A percentile compares a stretch with the other conserved stretches of the same genome.
phyloP scores from a whole-genome alignment of 2,113 vertebrate genomes.

The Oceanodroma tethys region DNA sequence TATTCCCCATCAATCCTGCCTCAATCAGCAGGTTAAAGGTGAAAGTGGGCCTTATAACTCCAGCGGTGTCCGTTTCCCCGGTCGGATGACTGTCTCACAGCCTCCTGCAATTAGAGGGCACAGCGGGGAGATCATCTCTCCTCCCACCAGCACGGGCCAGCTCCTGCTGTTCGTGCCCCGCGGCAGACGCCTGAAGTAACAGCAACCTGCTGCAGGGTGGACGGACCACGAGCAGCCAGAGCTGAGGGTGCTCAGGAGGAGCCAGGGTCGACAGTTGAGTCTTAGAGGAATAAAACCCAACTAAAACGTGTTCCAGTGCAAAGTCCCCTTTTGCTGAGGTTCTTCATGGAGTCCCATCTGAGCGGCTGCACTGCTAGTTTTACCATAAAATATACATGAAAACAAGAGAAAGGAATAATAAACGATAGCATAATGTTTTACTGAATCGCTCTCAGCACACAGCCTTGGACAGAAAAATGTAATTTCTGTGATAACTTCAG shows the following conservation, averaged over 20 bases:
- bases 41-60: neutral
- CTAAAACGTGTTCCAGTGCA: neutral
- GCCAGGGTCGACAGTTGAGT: neutral
- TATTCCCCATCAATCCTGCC: neutral
- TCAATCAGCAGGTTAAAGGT: constrained; percentile 5
- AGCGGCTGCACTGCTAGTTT: neutral
- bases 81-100: neutral
- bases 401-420: neutral
- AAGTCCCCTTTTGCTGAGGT: neutral
- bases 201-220: neutral
- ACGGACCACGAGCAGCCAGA: neutral
- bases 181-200: neutral
- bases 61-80: neutral
- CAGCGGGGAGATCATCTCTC: neutral
- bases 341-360: neutral
- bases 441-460: neutral
- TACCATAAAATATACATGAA: neutral
- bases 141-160: neutral
- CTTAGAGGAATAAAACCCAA: neutral
- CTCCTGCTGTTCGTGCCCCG: neutral
- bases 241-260: neutral
- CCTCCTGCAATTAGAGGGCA: neutral
- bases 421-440: neutral
- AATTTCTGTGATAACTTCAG: neutral
- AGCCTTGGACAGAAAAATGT: neutral